Evolutionary conservation across 2,797 vertebrate genomes (phyloP), one percentile per base, ranked within the genome.

Genomic region (Spondyliosoma cantharus): DNA sequence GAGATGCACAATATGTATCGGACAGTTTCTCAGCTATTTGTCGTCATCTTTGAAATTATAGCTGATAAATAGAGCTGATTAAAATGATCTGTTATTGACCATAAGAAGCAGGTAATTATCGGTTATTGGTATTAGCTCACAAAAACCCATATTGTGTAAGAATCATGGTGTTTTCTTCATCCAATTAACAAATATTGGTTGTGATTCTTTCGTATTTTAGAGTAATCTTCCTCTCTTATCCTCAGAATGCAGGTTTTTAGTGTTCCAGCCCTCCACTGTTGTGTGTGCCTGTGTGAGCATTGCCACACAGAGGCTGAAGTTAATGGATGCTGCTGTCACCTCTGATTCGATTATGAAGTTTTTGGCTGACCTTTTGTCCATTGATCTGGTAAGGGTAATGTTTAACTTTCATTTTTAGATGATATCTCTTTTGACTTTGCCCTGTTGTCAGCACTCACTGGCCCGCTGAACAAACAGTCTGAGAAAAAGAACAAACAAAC

Each of bases 381-480:
- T 78, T 48, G 89, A 93, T 85, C 80, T 84, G 89, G 92, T 93
- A 80, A 82, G 88, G 62, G 2, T 88, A 86, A 89, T 87, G 66
- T 90, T 89, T 89, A 88, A 91, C 87, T 62, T 19, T n/a, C 27
- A 25, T 66, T 70, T 79, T 53, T 20, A 68, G 29, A 66, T 58
- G 17, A 63, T 82, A 61, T 84, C 56, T 50, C 43, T 75, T 76
- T 80, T 78, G 82, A 89, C 90, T 87, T 90, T 89, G 82, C 24
- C 71, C 87, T 13, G 1, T 74, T 62, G 70, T 79, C 48, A 74
- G 70, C 56, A 72, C 14, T 49, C 19, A 65, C 27, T 14, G 25
- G 13, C 5, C 22, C 16, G 19, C 27, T 32, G 27, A 61, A 72
- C 54, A 75, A 71, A 80, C 45, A 67, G 43, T 58, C 8, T 4